Evolutionary conservation across 2,113 vertebrate species (phyloP).

Genomic region (Choloepus hoffmanni): DNA sequence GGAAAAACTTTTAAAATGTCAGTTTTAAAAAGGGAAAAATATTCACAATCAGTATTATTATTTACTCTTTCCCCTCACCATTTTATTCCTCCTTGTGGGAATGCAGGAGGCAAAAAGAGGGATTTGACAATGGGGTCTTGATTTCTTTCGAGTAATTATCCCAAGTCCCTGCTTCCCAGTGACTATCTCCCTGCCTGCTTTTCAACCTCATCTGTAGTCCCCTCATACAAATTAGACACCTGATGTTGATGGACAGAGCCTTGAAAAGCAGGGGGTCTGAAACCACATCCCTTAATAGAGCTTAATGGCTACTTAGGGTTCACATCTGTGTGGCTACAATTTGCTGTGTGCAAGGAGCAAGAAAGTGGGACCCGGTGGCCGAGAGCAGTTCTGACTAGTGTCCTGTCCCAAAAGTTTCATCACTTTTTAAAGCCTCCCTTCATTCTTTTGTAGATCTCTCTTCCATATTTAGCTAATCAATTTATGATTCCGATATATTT

Average conservation of each 20-base stretch:
- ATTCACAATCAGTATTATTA: background rate
- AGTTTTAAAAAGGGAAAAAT: background rate
- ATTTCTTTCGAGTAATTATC: background rate
- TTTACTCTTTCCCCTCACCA: background rate
- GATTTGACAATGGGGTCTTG: background rate
- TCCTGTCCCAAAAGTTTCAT: background rate
- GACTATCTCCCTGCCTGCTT: background rate
- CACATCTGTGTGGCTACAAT: accelerated
- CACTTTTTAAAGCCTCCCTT: background rate
- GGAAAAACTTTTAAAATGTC: background rate
- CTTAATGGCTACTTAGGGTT: background rate
- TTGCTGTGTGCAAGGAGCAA: background rate
- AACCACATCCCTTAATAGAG: background rate
- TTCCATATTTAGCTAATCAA: background rate
- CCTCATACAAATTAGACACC: background rate
- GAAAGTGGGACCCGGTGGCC: background rate
- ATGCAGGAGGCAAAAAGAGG: background rate
- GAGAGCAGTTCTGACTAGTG: background rate
- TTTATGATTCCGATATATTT: background rate
- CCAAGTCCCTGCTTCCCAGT: background rate
- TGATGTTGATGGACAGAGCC: background rate
- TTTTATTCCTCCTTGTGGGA: background rate
- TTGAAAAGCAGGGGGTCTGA: background rate
- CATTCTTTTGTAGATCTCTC: background rate
- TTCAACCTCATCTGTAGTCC: background rate